Evolutionary conservation across 2,888 invertebrate genomes (phyloP).

Genomic region (Drosophila hawaiiensis): DNA sequence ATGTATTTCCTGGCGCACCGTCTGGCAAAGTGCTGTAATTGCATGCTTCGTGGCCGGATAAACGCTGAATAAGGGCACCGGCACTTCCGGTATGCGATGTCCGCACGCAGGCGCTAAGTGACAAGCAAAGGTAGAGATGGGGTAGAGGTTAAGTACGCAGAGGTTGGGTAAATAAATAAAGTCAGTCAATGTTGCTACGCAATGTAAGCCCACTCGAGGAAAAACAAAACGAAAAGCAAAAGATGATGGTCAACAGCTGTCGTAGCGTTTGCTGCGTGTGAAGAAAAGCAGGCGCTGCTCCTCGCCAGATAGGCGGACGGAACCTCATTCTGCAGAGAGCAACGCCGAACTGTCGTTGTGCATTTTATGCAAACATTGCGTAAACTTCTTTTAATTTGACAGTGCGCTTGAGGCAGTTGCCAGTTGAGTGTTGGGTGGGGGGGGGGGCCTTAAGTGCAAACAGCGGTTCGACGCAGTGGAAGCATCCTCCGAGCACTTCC

Average conservation of each 20-base stretch:
- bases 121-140: background rate
- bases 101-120: constrained; percentile 85
- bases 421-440: background rate
- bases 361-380: constrained; percentile 77
- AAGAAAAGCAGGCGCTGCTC: constrained; percentile 15
- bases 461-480: constrained; percentile 36
- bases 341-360: constrained; percentile 56
- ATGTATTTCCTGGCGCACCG: constrained; percentile 87
- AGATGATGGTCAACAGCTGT: constrained; percentile 59
- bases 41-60: constrained; percentile 88
- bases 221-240: constrained; percentile 46
- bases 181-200: constrained; percentile 71
- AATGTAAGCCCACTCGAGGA: constrained; percentile 66
- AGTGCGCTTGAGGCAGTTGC: constrained; percentile 36
- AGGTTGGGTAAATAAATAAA: constrained; percentile 59
- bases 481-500: constrained; percentile 16
- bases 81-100: constrained; percentile 86
- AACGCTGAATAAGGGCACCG: constrained; percentile 86
- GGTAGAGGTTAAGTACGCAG: constrained; percentile 14
- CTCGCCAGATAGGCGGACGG: constrained; percentile 1
- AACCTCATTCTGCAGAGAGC: constrained; percentile 10
- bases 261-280: constrained; percentile 36
- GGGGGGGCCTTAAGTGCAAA: constrained; percentile 64
- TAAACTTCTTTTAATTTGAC: constrained; percentile 76
- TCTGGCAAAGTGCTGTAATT: constrained; percentile 87